Base-by-base conservation (phyloP, 2,888 invertebrate genomes). In the Sinotaia quadrata region DNA sequence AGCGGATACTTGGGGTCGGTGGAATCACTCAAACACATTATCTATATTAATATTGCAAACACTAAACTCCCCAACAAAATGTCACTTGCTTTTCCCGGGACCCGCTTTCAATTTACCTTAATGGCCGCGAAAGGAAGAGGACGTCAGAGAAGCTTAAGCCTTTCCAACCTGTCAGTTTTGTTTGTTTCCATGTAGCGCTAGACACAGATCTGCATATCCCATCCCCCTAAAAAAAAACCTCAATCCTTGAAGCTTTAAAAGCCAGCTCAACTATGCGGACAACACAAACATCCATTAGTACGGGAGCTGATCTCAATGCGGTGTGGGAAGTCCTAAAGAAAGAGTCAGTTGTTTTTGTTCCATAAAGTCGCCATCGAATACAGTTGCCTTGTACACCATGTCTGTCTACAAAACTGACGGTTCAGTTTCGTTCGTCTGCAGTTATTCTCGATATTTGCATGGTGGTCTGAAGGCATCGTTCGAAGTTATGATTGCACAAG, bases 21-120 rank as follows among this genome's bases (percentile, higher is more conserved):
- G 36, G 61, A 67, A 66, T 67, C 66, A 59, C 66, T 70, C 72
- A 68, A 71, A 70, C 70, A 71, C 75, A 75, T 75, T 75, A 75
- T 75, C 72, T 75, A 75, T 75, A 75, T 75, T 75, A 75, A 75
- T 75, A 75, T 75, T 75, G 72, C 75, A 72, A 75, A 72, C 71
- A 72, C 67, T 72, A 72, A 71, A 71, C 68, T 60, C 66, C 63
- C 71, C 62, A 72, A 75, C 68, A 75, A 69, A 75, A 75, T 75
- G 72, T 75, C 75, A 72, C 70, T 52, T 56, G 70, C 66, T 67
- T 66, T 41, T 60, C 59, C 61, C 41, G 29, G 56, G 60, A 8
- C 52, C 66, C 71, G 68, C 61, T 71, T 69, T 72, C 69, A 70
- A 72, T 75, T 75, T 72, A 71, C 71, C 68, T 68, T 72, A 75